Base-by-base conservation (phyloP, 2,888 invertebrate species). In the Tetragonisca angustula region DNA sequence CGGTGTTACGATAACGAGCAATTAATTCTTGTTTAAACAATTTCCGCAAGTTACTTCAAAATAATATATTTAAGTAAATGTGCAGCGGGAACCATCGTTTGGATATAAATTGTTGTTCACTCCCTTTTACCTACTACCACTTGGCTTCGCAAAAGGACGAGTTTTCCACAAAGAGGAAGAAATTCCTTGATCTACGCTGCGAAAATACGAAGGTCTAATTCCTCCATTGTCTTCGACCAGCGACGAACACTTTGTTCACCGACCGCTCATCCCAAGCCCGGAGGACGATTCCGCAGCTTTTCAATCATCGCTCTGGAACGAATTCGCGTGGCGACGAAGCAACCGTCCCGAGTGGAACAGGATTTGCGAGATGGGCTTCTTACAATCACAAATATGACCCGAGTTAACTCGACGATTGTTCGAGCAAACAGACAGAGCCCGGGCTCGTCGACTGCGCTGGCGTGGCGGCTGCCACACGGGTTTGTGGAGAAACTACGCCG, bases 311-410 rank as follows among this genome's bases (percentile, higher is more conserved):
- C 62, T 52, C 59, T 59, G 43, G 11, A 68, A 82, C 59, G 76
- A 77, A 77, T 74, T 77, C 81, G 59, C 78, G 67, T 70, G 36
- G 72, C 69, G 70, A 82, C 80, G 76, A 83, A 61, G 77, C 85
- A 89, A 64, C 83, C 85, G 81, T 81, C 70, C 65, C 71, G 43
- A 59, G 79, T 81, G 64, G 90, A 86, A 85, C 83, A 80, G 85
- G 81, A 85, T 79, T 76, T 32, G 80, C 65, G 75, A 68, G 84
- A 81, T 75, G 86, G 83, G 87, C 92, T 92, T 81, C 89, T 93
- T 92, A 92, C 91, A 92, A 92, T 93, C 91, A 91, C 93, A 93
- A 93, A 92, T 92, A 91, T 90, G 90, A 86, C 87, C 76, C 72
- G 89, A 81, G 91, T 91, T 85, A 91, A 92, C 90, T 91, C 88